Percentiles rank a stretch among this genome's conserved stretches.
Conservation (phyloP, 2,888 invertebrate genomes). For the Caenorhabditis zanzibari region DNA sequence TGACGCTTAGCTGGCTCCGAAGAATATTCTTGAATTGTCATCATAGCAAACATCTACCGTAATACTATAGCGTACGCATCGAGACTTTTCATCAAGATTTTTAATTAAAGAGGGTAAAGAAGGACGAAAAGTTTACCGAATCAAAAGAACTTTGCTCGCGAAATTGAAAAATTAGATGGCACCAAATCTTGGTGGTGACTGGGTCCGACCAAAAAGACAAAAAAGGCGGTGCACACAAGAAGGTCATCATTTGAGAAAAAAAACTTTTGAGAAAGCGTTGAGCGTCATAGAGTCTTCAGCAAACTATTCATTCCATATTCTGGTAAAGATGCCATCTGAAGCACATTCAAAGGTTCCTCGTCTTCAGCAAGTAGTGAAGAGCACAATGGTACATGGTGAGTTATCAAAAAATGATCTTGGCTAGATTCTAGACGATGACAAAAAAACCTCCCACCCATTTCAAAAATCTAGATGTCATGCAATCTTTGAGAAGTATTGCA, state of each 20-base stretch:
- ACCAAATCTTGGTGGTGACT: slow-evolving; percentile 2
- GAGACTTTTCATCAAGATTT: slow-evolving; percentile 2
- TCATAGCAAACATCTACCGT: slow-evolving; percentile 57
- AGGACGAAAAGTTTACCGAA: neutral
- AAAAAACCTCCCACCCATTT: slow-evolving; percentile 4
- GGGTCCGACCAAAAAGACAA: slow-evolving; percentile 1
- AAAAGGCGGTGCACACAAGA: slow-evolving; percentile 44
- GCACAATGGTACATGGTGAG: slow-evolving; percentile 50
- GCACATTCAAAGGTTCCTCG: slow-evolving; percentile 12
- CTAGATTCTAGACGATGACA: slow-evolving; percentile 35
- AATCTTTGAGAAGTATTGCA: slow-evolving; percentile 30
- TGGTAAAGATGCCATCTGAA: slow-evolving; percentile 29
- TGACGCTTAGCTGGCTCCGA: slow-evolving; percentile 13
- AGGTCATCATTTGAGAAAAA: slow-evolving; percentile 46
- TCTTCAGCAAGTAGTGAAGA: slow-evolving; percentile 26
- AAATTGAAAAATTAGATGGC: slow-evolving; percentile 36
- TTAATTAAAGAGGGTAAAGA: slow-evolving; percentile 41
- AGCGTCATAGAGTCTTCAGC: neutral
- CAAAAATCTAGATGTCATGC: slow-evolving; percentile 15
- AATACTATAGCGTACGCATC: neutral
- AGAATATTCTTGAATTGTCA: slow-evolving; percentile 54
- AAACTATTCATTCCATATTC: slow-evolving; percentile 46
- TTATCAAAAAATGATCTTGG: slow-evolving; percentile 22
- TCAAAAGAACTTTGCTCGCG: slow-evolving; percentile 45
- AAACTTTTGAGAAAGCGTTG: neutral